A percentile compares a stretch with the other conserved stretches of the same genome.
Conservation (phyloP, 1,140 invertebrate genomes). For the Magallana ariakensis region DNA sequence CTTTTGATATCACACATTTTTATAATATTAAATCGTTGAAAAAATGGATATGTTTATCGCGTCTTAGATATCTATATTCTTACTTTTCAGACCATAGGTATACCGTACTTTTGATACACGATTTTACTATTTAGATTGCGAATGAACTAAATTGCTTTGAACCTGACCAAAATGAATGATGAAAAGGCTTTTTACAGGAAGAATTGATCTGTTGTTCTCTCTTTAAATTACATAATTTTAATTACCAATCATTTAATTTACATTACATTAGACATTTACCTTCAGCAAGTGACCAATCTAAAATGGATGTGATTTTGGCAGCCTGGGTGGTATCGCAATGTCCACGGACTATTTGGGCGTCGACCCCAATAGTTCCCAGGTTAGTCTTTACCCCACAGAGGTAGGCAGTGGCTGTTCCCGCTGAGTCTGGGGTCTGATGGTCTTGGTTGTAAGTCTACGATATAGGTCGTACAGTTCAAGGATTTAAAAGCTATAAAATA, state of each 20-base stretch:
- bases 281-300: slow-evolving; percentile 84
- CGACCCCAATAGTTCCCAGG: slow-evolving; percentile 85
- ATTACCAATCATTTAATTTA: background rate
- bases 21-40: background rate
- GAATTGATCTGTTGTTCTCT: background rate
- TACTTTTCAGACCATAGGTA: too few relatives aligned
- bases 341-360: slow-evolving; percentile 82
- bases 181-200: background rate
- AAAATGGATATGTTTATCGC: too few relatives aligned
- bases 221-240: background rate
- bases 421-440: slow-evolving; percentile 93
- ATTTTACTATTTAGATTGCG: background rate
- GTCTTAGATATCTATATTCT: too few relatives aligned
- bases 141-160: background rate
- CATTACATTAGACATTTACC: slow-evolving; percentile 24
- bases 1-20: background rate
- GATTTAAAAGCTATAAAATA: too few relatives aligned
- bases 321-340: slow-evolving; percentile 31
- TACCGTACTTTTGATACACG: background rate
- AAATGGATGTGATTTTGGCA: slow-evolving; percentile 83
- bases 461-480: too few relatives aligned
- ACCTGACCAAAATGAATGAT: background rate
- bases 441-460: slow-evolving; percentile 85
- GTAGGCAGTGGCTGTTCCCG: slow-evolving; percentile 91
- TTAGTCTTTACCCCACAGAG: slow-evolving; percentile 92